Percentiles rank a stretch among this genome's conserved stretches.
These are phyloP conservation scores for Armadillidium nasatum DNA, from an alignment of 1,140 invertebrate genomes.

Conservation along the genomic window DNA sequence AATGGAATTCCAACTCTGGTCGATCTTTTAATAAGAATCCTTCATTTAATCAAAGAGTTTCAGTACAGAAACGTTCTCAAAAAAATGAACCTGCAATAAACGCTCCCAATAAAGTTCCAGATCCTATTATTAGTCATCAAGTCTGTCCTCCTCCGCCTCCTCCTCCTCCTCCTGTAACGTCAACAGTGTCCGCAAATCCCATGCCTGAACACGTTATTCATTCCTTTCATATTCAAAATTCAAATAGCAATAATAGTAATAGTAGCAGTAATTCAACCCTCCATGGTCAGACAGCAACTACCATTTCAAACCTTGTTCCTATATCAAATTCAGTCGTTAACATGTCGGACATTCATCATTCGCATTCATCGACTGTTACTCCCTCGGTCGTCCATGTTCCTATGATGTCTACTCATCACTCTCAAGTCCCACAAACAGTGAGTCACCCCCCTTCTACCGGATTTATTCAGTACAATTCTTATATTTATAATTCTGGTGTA, in stretches of 20 bases:
- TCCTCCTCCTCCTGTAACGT: not conserved
- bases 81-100: not conserved
- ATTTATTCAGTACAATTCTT: conserved; percentile 2
- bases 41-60: not conserved
- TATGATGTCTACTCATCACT: not conserved
- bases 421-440: not conserved
- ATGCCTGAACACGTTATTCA: not conserved
- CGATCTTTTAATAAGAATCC: not conserved
- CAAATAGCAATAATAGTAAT: not conserved
- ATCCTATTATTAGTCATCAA: not conserved
- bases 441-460: not conserved
- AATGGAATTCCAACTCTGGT: not conserved
- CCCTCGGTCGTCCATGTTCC: not conserved
- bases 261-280: not conserved
- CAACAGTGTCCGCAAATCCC: not conserved
- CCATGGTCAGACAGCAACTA: not conserved
- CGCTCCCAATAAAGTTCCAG: not conserved
- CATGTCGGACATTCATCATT: not conserved
- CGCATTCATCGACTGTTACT: not conserved
- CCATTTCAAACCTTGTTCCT: not conserved
- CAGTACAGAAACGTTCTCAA: not conserved
- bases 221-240: not conserved
- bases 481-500: not conserved
- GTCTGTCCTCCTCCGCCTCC: not conserved
- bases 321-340: not conserved